Evolutionary conservation across 2,797 vertebrate genomes (phyloP).

Genomic region (Typhlichthys subterraneus): DNA sequence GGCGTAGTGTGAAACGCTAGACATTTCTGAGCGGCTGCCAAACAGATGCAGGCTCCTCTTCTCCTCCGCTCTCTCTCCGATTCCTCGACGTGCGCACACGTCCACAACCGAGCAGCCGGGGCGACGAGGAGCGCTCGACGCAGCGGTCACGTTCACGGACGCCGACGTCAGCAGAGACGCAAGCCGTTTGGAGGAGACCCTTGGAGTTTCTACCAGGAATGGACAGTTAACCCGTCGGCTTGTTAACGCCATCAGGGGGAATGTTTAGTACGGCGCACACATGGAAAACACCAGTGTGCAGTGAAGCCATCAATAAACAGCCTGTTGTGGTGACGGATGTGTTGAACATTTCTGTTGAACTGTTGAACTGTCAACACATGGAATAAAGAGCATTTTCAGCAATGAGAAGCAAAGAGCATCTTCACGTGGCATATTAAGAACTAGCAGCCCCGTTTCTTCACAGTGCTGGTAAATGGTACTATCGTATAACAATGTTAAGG

Average conservation of each 20-base stretch:
- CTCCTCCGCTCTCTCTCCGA: conserved; percentile 55
- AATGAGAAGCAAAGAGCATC: neutral
- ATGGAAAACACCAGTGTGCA: neutral
- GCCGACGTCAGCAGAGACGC: too few relatives aligned
- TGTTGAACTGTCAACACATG: neutral
- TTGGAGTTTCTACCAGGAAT: too few relatives aligned
- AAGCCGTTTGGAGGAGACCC: neutral
- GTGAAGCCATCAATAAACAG: neutral
- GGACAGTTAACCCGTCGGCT: conserved; percentile 12
- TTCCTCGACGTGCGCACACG: conserved; percentile 51
- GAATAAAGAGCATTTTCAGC: conserved; percentile 7
- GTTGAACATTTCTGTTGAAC: neutral
- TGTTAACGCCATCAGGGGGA: neutral
- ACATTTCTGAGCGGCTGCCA: conserved; percentile 71
- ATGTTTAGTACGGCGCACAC: neutral
- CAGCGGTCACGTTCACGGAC: conserved; percentile 17
- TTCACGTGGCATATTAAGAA: neutral
- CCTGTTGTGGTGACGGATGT: conserved; percentile 8
- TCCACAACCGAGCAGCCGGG: neutral
- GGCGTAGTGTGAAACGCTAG: conserved; percentile 75
- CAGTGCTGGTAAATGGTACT: too few relatives aligned
- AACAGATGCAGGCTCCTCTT: conserved; percentile 74
- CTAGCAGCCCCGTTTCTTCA: too few relatives aligned
- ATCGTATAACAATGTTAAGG: too few relatives aligned
- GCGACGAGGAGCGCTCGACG: conserved; percentile 24